A percentile compares a stretch with the other conserved stretches of the same genome.
Conservation (phyloP, 2,113 vertebrate genomes). For the Ochotona princeps region DNA sequence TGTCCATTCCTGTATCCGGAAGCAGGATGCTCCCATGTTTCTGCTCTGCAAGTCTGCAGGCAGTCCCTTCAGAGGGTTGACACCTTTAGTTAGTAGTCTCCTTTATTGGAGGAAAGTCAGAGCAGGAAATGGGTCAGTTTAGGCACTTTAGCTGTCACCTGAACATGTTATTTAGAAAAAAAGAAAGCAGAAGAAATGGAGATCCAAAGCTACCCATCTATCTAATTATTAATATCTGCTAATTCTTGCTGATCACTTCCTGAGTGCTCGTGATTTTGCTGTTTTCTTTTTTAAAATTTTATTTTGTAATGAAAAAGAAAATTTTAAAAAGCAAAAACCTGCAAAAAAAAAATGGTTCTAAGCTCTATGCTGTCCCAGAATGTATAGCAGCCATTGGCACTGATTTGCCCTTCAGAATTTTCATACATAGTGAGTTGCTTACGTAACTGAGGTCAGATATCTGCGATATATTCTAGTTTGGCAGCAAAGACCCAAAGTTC, state of each 20-base stretch:
- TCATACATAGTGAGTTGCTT: slow-evolving; percentile 35
- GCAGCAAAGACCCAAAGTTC: not conserved
- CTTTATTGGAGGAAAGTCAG: not conserved
- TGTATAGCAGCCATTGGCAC: not conserved
- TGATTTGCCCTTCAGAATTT: slow-evolving; percentile 43
- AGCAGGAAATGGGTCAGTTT: not conserved
- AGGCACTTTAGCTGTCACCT: not conserved
- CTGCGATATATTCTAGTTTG: not conserved
- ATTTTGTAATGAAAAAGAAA: slow-evolving; percentile 54
- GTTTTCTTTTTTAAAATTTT: slow-evolving; percentile 52
- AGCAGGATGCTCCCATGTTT: not conserved
- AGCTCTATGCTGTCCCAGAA: not conserved
- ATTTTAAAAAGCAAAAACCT: not conserved
- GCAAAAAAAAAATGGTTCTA: not conserved
- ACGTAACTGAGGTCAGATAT: not conserved
- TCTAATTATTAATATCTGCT: not conserved
- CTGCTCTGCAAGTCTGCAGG: not conserved
- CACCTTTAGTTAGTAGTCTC: not conserved
- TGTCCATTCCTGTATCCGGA: not conserved
- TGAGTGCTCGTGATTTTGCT: slow-evolving; percentile 2
- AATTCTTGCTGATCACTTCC: slow-evolving; percentile 8
- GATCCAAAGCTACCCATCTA: not conserved
- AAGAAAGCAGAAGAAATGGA: not conserved
- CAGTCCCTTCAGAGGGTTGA: not conserved
- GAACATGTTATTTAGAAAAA: not conserved